Percentiles rank a stretch among this genome's conserved stretches.
phyloP scores from a whole-genome alignment of 2,113 vertebrate genomes.

The Ophiodon elongatus region DNA sequence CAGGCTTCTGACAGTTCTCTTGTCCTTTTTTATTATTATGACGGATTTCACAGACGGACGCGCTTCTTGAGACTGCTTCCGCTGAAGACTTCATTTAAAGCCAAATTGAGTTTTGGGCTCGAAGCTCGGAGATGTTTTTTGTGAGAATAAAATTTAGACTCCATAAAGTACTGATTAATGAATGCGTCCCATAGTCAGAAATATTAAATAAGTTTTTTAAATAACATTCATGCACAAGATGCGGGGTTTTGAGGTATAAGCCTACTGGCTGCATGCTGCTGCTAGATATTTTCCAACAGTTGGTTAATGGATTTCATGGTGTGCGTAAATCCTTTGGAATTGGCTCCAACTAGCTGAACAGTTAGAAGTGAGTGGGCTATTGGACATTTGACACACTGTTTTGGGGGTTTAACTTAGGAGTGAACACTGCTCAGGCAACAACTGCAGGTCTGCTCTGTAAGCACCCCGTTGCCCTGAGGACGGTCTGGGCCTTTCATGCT shows the following conservation, averaged over 20 bases:
- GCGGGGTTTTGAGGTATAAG: slow-evolving; percentile 19
- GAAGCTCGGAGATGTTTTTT: background rate
- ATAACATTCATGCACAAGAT: background rate
- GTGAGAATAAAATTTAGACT: background rate
- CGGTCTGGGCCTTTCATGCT: slow-evolving; percentile 40
- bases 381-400: slow-evolving; percentile 26
- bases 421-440: slow-evolving; percentile 16
- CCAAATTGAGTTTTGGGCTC: background rate
- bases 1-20: background rate
- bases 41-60: background rate
- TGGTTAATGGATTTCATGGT: slow-evolving; percentile 74
- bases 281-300: slow-evolving; percentile 52
- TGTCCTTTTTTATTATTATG: background rate
- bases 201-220: background rate
- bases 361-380: slow-evolving; percentile 2
- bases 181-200: background rate
- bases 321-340: slow-evolving; percentile 76
- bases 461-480: slow-evolving; percentile 28
- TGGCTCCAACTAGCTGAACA: slow-evolving; percentile 61
- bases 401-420: slow-evolving; percentile 36
- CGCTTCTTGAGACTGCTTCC: background rate
- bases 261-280: slow-evolving; percentile 46
- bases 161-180: background rate
- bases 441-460: slow-evolving; percentile 38
- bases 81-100: background rate